Percentiles rank a stretch among this genome's conserved stretches.
Conservation (phyloP, 2,888 invertebrate genomes). For the Cheilosia vernalis region DNA sequence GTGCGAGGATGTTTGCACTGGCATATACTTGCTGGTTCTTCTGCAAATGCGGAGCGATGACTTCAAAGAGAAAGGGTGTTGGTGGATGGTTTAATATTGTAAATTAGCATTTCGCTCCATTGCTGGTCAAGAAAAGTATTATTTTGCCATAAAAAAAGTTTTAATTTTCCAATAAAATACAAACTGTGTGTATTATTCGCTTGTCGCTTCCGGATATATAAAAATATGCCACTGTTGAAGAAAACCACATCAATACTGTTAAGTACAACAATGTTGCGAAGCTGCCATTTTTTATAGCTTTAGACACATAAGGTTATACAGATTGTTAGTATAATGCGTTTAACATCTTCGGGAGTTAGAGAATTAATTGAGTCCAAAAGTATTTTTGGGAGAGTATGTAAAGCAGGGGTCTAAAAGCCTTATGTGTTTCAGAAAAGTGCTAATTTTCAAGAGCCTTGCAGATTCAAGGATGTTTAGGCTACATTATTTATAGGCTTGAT, state of each 20-base stretch:
- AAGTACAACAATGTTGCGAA: background rate
- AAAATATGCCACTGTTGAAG: background rate
- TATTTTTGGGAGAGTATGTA: no score
- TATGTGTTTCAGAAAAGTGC: no score
- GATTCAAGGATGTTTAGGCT: no score
- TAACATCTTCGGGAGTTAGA: no score
- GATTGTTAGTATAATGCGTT: no score
- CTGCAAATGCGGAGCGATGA: constrained; percentile 8
- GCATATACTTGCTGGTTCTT: constrained; percentile 24
- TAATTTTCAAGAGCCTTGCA: no score
- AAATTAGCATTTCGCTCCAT: constrained; percentile 22
- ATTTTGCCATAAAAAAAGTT: constrained; percentile 25
- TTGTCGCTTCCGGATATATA: background rate
- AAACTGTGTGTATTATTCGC: background rate
- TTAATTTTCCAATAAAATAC: constrained; percentile 24
- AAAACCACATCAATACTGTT: no score
- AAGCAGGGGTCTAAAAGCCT: no score
- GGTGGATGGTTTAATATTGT: constrained; percentile 1
- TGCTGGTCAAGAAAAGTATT: background rate
- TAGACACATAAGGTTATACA: no score
- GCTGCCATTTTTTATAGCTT: no score
- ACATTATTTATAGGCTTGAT: no score
- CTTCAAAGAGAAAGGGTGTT: constrained; percentile 6
- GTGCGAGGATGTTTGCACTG: constrained; percentile 36
- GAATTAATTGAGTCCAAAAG: no score